Conservation (phyloP, 2,113 vertebrate species). For the Nicator chloris region DNA sequence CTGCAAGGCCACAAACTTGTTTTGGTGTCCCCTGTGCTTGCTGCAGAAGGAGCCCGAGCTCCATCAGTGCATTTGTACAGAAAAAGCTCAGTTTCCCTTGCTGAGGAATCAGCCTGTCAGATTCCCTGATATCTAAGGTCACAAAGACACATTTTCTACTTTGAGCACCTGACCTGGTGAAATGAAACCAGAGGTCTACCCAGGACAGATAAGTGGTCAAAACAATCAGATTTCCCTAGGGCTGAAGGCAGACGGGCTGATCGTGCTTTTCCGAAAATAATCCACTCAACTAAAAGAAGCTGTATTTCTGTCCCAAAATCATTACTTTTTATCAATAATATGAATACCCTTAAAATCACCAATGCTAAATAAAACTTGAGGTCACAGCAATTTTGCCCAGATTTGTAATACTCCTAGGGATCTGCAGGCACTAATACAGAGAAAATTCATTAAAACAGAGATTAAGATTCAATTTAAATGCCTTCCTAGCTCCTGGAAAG, state of each 20-base stretch:
- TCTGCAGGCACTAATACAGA: background rate
- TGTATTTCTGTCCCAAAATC: background rate
- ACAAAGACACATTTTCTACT: background rate
- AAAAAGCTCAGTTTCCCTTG: background rate
- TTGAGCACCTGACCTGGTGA: background rate
- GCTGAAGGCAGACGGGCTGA: background rate
- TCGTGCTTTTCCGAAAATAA: background rate
- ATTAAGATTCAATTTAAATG: background rate
- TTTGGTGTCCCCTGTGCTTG: background rate
- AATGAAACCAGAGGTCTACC: background rate
- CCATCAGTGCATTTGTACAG: background rate
- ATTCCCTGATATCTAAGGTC: background rate
- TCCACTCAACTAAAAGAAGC: background rate
- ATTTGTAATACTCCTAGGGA: background rate
- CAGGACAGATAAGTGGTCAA: background rate
- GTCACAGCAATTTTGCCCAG: background rate
- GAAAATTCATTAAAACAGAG: background rate
- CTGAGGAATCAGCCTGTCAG: background rate
- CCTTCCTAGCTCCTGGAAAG: background rate
- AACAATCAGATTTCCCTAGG: background rate
- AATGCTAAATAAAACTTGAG: background rate
- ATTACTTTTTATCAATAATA: background rate
- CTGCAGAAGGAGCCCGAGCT: background rate
- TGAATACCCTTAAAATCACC: background rate
- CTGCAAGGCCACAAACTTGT: background rate